A percentile compares a stretch with the other conserved stretches of the same genome.
Conservation (phyloP, 1,140 invertebrate genomes). For the Leptestheria dahalacensis region DNA sequence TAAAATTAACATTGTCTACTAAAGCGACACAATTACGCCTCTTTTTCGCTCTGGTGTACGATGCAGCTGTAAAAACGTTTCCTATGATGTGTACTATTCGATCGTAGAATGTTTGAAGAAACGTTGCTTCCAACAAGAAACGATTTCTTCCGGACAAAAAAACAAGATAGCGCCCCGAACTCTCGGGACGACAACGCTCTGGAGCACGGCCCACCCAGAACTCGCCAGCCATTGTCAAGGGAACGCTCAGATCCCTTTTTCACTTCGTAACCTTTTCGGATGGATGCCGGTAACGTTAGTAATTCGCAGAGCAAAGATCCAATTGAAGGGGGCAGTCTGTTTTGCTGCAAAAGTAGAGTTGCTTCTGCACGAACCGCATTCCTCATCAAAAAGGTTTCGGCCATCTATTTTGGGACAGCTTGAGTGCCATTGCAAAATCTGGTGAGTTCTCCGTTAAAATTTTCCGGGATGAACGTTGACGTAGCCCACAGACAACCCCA, state of each 20-base stretch:
- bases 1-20: background rate
- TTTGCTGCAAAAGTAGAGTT: background rate
- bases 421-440: background rate
- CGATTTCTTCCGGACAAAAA: background rate
- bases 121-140: background rate
- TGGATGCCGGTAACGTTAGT: background rate
- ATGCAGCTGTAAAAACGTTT: background rate
- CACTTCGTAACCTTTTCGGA: background rate
- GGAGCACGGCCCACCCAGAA: background rate
- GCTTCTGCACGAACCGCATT: slow-evolving; percentile 5
- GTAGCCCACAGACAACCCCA: slow-evolving; percentile 1
- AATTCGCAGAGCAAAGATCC: background rate
- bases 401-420: background rate
- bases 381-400: background rate
- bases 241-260: background rate
- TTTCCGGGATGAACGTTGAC: slow-evolving; percentile 5
- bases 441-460: background rate
- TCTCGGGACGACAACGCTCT: background rate
- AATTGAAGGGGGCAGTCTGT: background rate
- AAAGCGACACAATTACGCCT: background rate
- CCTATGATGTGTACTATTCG: background rate
- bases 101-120: background rate
- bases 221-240: background rate
- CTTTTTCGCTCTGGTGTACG: background rate
- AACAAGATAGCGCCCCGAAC: background rate